Evolutionary conservation across 2,113 vertebrate species (phyloP).

Genomic region (Clarias magur): DNA sequence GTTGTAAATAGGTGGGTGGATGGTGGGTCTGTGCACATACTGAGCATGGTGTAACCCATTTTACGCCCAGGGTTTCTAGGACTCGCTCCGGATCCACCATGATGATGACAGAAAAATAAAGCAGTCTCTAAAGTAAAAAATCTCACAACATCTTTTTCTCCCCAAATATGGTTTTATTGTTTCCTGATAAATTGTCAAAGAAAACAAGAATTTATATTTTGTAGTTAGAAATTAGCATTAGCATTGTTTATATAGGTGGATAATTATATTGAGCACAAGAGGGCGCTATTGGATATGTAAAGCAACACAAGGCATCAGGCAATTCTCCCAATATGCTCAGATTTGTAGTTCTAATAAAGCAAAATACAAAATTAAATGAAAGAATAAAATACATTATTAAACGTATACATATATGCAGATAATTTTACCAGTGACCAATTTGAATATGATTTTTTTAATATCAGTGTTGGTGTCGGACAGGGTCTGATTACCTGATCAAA

Average conservation of each 20-base stretch:
- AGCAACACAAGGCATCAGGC: not conserved
- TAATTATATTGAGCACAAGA: constrained; percentile 28
- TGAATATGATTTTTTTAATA: not conserved
- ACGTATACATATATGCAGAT: not conserved
- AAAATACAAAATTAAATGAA: not conserved
- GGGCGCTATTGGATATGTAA: constrained; percentile 38
- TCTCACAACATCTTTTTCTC: not conserved
- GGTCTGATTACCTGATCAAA: not conserved
- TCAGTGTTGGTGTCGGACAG: not conserved
- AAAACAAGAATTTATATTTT: not conserved
- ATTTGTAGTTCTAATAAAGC: not conserved
- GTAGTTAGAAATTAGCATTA: not conserved
- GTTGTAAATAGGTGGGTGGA: not conserved
- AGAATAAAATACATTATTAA: not conserved
- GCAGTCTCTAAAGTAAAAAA: not conserved
- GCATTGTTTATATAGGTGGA: not conserved
- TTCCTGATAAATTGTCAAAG: not conserved
- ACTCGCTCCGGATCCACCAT: no score
- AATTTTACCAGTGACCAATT: not conserved
- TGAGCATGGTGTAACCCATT: not conserved
- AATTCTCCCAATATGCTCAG: not conserved
- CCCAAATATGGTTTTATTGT: not conserved
- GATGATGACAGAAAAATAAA: not conserved
- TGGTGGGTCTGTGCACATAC: not conserved
- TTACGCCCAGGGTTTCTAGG: not conserved